Percentiles rank a stretch among this genome's conserved stretches.
Evolutionary conservation across 2,797 vertebrate genomes (phyloP).

Genomic region (Xerus rutilus): DNA sequence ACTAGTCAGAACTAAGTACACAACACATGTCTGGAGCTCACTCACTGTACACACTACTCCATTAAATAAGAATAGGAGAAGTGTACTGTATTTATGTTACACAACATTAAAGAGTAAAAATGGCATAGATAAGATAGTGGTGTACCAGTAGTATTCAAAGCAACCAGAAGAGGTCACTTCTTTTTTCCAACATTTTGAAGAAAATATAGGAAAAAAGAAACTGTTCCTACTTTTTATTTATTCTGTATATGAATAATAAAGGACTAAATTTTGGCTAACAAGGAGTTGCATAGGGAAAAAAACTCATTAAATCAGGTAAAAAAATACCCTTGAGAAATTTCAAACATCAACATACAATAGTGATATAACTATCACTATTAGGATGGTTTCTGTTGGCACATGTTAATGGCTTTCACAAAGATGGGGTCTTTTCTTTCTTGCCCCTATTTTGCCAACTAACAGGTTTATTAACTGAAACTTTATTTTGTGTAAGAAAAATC

Average conservation of each 20-base stretch:
- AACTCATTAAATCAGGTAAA: background rate
- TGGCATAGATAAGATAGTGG: background rate
- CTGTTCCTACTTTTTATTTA: conserved; percentile 49
- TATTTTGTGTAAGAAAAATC: conserved; percentile 46
- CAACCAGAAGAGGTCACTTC: background rate
- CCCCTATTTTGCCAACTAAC: background rate
- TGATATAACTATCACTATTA: background rate
- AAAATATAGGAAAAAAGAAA: background rate
- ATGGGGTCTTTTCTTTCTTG: background rate
- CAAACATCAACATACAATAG: conserved; percentile 35
- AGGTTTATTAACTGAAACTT: conserved; percentile 38
- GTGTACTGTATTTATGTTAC: background rate
- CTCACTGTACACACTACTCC: background rate
- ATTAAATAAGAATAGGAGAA: conserved; percentile 35
- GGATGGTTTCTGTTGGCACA: background rate
- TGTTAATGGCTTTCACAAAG: background rate
- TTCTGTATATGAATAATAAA: conserved; percentile 18
- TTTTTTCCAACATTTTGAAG: background rate
- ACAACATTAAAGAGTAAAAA: conserved; percentile 22
- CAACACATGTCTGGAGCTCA: background rate
- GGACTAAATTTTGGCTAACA: background rate
- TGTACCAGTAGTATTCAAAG: conserved; percentile 1
- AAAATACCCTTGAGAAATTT: conserved; percentile 1
- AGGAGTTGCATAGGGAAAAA: background rate
- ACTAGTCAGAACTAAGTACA: conserved; percentile 8